phyloP scores from a whole-genome alignment of 2,888 invertebrate genomes.

The Euzetes globulus region DNA sequence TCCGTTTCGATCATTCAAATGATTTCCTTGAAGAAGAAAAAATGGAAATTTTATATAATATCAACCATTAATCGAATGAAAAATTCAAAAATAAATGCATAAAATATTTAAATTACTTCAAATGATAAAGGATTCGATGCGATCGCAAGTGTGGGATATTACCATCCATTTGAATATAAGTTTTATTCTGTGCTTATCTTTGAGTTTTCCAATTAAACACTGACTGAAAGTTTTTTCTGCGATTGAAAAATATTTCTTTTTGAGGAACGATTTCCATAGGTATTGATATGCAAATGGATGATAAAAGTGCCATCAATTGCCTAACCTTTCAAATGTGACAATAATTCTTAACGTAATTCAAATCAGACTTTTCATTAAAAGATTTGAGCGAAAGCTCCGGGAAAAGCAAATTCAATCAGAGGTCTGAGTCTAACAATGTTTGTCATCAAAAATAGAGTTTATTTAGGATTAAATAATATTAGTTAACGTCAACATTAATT shows the following conservation, averaged over 20 bases:
- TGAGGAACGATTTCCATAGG: neutral
- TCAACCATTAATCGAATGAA: neutral
- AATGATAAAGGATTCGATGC: neutral
- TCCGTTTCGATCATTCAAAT: neutral
- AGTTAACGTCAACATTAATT: constrained; percentile 4
- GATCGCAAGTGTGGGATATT: neutral
- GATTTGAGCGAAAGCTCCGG: neutral
- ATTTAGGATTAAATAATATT: neutral
- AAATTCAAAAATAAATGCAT: constrained; percentile 7
- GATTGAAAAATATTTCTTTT: neutral
- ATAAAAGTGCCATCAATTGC: neutral
- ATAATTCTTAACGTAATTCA: neutral
- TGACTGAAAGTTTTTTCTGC: neutral
- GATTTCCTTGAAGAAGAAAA: neutral
- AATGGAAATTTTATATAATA: neutral
- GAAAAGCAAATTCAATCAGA: neutral
- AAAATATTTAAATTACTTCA: constrained; percentile 1
- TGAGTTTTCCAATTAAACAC: neutral
- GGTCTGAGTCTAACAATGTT: neutral
- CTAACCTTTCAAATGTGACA: neutral
- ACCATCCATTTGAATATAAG: neutral
- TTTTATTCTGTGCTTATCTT: neutral
- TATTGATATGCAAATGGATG: constrained; percentile 8
- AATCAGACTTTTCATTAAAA: neutral
- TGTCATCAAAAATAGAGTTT: neutral